Evolutionary conservation across 2,113 vertebrate species (phyloP), one percentile per base, ranked within the genome.

Genomic region (Seriola dumerili): DNA sequence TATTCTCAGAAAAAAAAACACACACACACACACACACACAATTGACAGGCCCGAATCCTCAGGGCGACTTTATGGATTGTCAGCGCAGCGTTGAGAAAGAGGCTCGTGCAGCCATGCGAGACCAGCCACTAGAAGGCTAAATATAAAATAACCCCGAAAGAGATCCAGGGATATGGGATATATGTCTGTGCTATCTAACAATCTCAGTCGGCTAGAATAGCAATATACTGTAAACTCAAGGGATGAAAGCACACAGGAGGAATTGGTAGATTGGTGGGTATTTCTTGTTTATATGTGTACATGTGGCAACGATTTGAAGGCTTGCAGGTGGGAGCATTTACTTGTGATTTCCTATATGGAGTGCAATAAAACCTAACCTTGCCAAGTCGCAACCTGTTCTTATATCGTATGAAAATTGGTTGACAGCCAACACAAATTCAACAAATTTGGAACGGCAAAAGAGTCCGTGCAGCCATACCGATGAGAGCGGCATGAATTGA

Each of bases 41-140:
- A 93, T 78, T 85, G 85, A 89, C 88, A 85, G 86, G 70, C 61
- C 42, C 17, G 72, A 86, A 80, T 89, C 80, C 86, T 85, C 54
- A 5, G 67, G 90, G 89, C 46, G 58, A 89, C 80, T 92, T 92
- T 92, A 90, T 90, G 87, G 87, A 91, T 91, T 93, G 86, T 83
- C 62, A 10, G 72, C 25, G 80, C 80, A 66, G 83, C 58, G 29
- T 86, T 80, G 79, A 88, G 83, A 76, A 86, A 73, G 85, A 93
- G 89, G 78, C 88, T 78, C 7, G 79, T 69, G 80, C 88, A 88
- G 84, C 72, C 90, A 89, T 85, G 91, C 68, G 71, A 89, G 86
- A 92, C 87, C 76, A 85, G 85, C 83, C 79, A 85, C 85, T 89
- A 83, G 85, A 90, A 82, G 83, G 90, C 85, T 87, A 93, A 93